Percentiles rank a stretch among this genome's conserved stretches.
Evolutionary conservation across 2,113 vertebrate genomes (phyloP).

Genomic region (Platanista minor): DNA sequence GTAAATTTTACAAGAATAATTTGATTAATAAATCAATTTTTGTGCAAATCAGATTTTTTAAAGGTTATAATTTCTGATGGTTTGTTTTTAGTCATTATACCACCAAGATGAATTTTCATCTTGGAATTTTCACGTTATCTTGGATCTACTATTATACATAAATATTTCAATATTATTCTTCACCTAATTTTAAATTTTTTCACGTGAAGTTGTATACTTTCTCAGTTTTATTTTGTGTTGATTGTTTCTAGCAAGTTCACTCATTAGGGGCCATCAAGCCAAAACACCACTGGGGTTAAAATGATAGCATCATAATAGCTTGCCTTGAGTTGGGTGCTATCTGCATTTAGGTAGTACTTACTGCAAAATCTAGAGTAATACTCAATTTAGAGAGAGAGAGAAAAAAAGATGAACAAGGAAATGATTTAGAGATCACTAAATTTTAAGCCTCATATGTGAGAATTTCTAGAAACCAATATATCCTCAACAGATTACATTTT

Average conservation of each 20-base stretch:
- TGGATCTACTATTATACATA: not conserved
- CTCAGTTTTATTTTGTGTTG: not conserved
- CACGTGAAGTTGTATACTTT: not conserved
- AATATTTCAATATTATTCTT: not conserved
- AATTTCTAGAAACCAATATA: conserved; percentile 45
- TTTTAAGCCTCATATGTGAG: not conserved
- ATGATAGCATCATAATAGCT: not conserved
- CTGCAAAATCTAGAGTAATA: not conserved
- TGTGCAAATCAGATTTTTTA: not conserved
- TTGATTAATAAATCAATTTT: not conserved
- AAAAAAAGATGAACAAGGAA: not conserved
- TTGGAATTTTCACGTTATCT: not conserved
- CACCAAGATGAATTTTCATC: not conserved
- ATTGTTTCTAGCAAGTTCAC: not conserved
- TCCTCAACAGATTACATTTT: conserved; percentile 39
- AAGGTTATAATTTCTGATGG: not conserved
- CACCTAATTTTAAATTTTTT: not conserved
- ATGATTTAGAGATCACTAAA: conserved; percentile 4
- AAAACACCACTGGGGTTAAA: not conserved
- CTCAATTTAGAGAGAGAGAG: not conserved
- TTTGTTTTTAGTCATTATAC: not conserved
- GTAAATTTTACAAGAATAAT: not conserved
- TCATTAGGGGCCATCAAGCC: not conserved
- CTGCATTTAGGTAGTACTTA: not conserved
- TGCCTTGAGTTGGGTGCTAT: not conserved